These are phyloP conservation scores for Sapajus apella DNA, from an alignment of 2,113 vertebrate species.

Conservation along the genomic window DNA sequence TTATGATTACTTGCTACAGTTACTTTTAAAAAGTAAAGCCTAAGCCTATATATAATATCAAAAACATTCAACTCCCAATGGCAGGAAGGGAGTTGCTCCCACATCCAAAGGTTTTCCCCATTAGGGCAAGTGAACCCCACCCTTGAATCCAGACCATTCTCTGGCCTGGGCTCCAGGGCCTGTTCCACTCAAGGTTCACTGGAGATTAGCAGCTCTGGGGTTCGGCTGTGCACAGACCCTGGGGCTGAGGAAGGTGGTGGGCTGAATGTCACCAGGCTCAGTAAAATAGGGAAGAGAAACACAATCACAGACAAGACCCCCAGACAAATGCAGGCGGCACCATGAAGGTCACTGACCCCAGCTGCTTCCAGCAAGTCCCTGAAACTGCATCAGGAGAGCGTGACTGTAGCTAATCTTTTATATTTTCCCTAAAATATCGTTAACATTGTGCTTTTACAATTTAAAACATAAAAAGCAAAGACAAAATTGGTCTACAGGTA, in stretches of 20 bases:
- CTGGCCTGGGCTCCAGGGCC: not conserved
- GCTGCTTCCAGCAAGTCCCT: not conserved
- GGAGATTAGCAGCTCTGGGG: accelerated
- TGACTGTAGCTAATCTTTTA: not conserved
- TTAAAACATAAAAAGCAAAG: not conserved
- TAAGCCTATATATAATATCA: not conserved
- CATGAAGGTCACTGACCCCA: not conserved
- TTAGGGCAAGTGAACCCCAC: not conserved
- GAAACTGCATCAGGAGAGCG: not conserved
- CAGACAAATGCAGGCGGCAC: not conserved
- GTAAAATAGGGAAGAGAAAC: not conserved
- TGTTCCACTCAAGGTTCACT: not conserved
- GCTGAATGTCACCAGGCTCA: not conserved
- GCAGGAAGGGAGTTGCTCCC: not conserved
- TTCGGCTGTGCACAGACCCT: not conserved
- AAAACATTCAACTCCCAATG: not conserved
- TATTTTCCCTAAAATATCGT: not conserved
- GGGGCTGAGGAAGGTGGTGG: not conserved
- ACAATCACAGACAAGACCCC: not conserved
- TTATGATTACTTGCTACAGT: not conserved
- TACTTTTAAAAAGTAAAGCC: not conserved
- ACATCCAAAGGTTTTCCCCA: not conserved
- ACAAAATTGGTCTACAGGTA: not conserved
- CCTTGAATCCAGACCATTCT: not conserved
- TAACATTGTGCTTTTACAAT: not conserved